Conservation (phyloP, 2,113 vertebrate genomes). For the Dendrocopos noguchii region DNA sequence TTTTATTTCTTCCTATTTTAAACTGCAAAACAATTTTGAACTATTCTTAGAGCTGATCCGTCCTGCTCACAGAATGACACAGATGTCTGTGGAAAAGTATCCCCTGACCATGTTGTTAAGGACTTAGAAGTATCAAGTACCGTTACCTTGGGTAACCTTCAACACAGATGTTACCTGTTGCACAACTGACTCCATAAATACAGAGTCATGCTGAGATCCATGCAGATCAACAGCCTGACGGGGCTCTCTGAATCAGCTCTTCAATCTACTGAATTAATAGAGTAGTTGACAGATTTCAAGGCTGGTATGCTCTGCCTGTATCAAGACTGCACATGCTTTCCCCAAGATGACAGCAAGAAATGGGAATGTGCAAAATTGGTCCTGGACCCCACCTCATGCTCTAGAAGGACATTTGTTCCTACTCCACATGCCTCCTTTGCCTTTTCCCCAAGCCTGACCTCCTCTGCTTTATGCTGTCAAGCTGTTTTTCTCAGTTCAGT, state of each 20-base stretch:
- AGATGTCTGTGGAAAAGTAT: not conserved
- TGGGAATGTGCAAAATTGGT: not conserved
- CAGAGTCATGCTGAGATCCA: not conserved
- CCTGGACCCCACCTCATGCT: not conserved
- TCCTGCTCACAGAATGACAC: not conserved
- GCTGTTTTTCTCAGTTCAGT: not conserved
- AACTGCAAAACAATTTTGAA: not conserved
- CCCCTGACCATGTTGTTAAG: not conserved
- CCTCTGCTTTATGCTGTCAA: not conserved
- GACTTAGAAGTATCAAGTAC: not conserved
- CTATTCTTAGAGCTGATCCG: not conserved
- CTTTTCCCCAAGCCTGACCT: not conserved
- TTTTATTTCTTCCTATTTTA: not conserved
- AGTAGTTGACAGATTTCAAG: not conserved
- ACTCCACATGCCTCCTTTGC: not conserved
- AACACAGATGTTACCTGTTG: not conserved
- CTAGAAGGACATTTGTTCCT: not conserved
- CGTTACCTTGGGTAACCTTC: not conserved
- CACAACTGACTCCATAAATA: not conserved
- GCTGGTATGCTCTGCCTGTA: not conserved
- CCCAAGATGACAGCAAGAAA: not conserved
- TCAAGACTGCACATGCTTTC: not conserved
- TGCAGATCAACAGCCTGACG: not conserved
- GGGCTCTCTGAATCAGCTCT: not conserved
- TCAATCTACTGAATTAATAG: not conserved